Conservation (phyloP, 1,140 invertebrate genomes). For the Berghia stephanieae region DNA sequence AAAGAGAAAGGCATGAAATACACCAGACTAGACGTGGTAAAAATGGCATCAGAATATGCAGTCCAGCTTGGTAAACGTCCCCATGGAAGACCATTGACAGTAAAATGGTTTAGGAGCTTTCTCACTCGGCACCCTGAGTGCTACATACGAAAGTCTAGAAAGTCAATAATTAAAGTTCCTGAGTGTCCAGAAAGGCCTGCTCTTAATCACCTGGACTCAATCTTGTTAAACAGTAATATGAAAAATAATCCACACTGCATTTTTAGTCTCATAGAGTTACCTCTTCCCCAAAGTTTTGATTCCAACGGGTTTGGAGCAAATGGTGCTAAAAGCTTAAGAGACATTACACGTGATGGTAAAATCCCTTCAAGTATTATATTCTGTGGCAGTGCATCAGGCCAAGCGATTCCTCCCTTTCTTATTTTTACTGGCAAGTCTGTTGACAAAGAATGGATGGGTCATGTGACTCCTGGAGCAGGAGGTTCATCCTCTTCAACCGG, state of each 20-base stretch:
- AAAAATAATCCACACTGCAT: constrained; percentile 32
- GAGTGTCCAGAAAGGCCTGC: constrained; percentile 29
- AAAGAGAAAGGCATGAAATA: constrained; percentile 33
- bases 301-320: constrained; percentile 6
- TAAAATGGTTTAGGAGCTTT: constrained; percentile 33
- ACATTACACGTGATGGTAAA: constrained; percentile 16
- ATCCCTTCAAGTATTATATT: constrained; percentile 27
- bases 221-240: constrained; percentile 22
- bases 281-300: constrained; percentile 17
- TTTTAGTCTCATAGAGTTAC: constrained; percentile 26
- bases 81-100: constrained; percentile 28
- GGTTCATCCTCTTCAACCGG: constrained; percentile 8
- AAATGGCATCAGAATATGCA: constrained; percentile 34
- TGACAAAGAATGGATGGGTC: constrained; percentile 19
- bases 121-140: constrained; percentile 30
- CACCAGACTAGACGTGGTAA: constrained; percentile 30
- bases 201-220: constrained; percentile 29
- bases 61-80: constrained; percentile 30
- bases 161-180: constrained; percentile 12
- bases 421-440: constrained; percentile 21
- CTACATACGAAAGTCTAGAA: constrained; percentile 31
- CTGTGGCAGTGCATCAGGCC: constrained; percentile 32
- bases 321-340: constrained; percentile 12
- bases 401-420: constrained; percentile 31
- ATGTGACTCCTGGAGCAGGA: constrained; percentile 23